Evolutionary conservation across 2,797 vertebrate genomes (phyloP).

Genomic region (Enteromius treurensis): DNA sequence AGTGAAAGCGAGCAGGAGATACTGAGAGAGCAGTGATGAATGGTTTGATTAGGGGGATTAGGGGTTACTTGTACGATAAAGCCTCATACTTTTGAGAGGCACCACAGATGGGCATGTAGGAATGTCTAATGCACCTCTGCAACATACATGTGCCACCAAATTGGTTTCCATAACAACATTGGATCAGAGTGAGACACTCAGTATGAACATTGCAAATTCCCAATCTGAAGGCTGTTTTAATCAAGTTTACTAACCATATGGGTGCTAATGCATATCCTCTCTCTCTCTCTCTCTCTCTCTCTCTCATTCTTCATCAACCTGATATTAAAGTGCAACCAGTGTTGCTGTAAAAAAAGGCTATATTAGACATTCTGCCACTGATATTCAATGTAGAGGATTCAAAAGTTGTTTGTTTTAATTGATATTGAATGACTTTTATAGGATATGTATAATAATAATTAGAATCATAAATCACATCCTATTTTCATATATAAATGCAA

Average conservation of each 20-base stretch:
- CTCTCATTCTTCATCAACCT: not conserved
- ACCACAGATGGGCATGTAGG: constrained; percentile 37
- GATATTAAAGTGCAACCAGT: not conserved
- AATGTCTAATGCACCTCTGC: constrained; percentile 30
- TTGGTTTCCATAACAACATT: constrained; percentile 70
- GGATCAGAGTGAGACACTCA: constrained; percentile 37
- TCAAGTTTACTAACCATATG: constrained; percentile 28
- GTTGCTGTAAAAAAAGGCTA: not conserved
- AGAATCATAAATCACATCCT: not conserved
- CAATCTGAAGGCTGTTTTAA: constrained; percentile 2
- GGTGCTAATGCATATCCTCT: not conserved
- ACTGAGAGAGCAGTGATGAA: constrained; percentile 18
- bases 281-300: not conserved
- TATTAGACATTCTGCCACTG: too few relatives aligned
- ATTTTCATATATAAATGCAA: not conserved
- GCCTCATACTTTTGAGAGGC: constrained; percentile 25
- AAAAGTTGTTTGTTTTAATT: not conserved
- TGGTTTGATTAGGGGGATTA: constrained; percentile 38
- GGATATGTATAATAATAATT: not conserved
- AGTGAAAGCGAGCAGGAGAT: constrained; percentile 27
- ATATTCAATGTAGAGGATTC: not conserved
- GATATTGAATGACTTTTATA: not conserved
- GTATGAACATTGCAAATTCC: constrained; percentile 3
- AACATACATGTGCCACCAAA: constrained; percentile 48
- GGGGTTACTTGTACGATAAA: constrained; percentile 41